Evolutionary conservation across 2,888 invertebrate species (phyloP), one percentile per base, ranked within the genome.

Genomic region (Nemapogon koenigi): DNA sequence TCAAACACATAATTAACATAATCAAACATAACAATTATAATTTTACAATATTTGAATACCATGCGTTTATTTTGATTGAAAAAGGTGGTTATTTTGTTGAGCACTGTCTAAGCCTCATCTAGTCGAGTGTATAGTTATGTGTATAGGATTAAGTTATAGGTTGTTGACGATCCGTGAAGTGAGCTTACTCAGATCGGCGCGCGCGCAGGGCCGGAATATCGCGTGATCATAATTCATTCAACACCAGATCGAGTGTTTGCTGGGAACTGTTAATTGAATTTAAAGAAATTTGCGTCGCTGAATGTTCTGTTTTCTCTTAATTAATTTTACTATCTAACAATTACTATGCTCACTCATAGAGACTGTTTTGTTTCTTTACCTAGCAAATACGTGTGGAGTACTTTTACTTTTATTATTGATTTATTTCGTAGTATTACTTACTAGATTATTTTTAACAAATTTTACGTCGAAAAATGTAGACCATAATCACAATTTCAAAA

Each of bases 111-210:
- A 31, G 17, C n/a, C 33, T 33, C 14, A 18, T 16, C 19, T 19
- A 33, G 4, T 10, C 11, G n/a, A 31, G 16, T 31, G 15, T 13
- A 15, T 30, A 15, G 13, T 16, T 37, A 28, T 37, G 28, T 16
- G 27, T 48, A 46, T 45, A 49, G 59, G 59, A 66, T 66, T 63
- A 65, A 60, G 58, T 58, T 62, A 59, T 62, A 59, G 57, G 52
- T 59, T 52, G 57, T 64, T 62, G 68, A 66, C 63, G 62, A 62
- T 52, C 59, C 53, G 53, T 57, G 55, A 62, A 62, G 60, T 56
- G 56, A 4, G 16, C 33, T 13, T 18, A n/a, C 58, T 59, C 61
- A 52, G 52, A 49, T 48, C 49, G 50, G 49, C 49, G 51, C 48
- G 48, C 29, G 41, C 41, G 48, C 59, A 62, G 70, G 53, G 53